Conservation (phyloP, 1,140 invertebrate genomes). For the Notospermus geniculatus region DNA sequence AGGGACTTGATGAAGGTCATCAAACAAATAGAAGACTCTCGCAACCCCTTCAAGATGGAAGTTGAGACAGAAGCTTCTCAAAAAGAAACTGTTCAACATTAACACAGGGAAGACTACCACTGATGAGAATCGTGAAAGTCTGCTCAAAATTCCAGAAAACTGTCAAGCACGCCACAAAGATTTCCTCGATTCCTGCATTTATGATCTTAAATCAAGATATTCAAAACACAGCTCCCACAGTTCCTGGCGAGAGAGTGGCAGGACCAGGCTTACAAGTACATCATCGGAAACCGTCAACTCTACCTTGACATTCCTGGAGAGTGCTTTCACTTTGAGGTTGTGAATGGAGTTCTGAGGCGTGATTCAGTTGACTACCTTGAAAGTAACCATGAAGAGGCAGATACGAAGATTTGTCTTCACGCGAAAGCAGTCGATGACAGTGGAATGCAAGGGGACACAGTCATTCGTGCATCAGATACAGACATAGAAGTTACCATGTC, state of each 20-base stretch:
- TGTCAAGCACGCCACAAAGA: constrained; percentile 13
- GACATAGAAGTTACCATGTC: constrained; percentile 1
- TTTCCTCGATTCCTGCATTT: constrained; percentile 11
- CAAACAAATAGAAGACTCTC: background rate
- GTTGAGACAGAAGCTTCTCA: background rate
- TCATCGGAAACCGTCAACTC: background rate
- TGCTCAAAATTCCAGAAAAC: constrained; percentile 12
- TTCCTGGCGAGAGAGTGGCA: constrained; percentile 16
- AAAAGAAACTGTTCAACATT: constrained; percentile 2
- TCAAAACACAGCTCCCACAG: constrained; percentile 10
- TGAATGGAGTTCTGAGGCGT: background rate
- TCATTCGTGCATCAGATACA: constrained; percentile 7
- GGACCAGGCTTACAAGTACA: constrained; percentile 11
- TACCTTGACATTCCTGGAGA: constrained; percentile 9
- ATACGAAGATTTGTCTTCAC: constrained; percentile 14
- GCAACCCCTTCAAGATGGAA: constrained; percentile 4
- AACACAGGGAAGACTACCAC: constrained; percentile 4
- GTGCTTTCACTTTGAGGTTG: background rate
- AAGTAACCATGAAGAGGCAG: constrained; percentile 16
- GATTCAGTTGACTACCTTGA: background rate
- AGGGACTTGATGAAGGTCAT: constrained; percentile 6
- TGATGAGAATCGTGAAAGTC: background rate
- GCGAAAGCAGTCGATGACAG: background rate
- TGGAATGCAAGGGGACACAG: background rate
- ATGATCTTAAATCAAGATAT: constrained; percentile 14